Evolutionary conservation across 23 tunicate species (phyloP).

Genomic region (Trididemnum nubilum): DNA sequence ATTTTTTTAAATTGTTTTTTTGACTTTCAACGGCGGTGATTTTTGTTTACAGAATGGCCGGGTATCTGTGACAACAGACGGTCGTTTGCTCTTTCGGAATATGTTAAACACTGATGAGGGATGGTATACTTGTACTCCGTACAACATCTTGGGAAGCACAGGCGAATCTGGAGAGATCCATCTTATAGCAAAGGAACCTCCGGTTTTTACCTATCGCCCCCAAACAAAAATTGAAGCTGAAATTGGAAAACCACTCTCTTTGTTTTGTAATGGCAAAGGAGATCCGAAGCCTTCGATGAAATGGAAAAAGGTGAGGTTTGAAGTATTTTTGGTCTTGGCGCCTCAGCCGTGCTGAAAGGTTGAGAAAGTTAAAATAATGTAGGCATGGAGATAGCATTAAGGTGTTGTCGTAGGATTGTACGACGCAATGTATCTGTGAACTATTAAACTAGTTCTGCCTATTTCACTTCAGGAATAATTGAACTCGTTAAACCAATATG

Average conservation of each 20-base stretch:
- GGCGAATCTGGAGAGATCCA: conserved; percentile 50
- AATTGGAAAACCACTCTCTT: conserved; percentile 41
- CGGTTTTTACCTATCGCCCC: conserved; percentile 53
- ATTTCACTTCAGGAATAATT: no score
- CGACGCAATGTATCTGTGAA: no score
- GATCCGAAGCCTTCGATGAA: conserved; percentile 65
- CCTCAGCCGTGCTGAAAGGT: no score
- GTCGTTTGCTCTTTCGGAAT: conserved; percentile 22
- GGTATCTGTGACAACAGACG: conserved; percentile 20
- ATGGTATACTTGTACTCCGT: conserved; percentile 78
- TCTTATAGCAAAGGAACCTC: conserved; percentile 60
- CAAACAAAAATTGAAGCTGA: conserved; percentile 29
- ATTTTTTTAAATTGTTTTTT: not conserved
- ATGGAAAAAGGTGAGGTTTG: conserved; percentile 66
- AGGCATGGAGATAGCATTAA: no score
- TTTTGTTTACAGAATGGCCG: not conserved
- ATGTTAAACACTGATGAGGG: conserved; percentile 54
- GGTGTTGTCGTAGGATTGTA: no score
- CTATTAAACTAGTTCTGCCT: no score
- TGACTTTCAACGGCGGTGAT: not conserved
- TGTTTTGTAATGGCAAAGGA: conserved; percentile 59
- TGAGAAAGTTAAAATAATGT: no score
- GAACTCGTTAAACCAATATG: no score
- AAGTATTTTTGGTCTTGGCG: no score
- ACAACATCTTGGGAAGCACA: conserved; percentile 78